Conservation (phyloP, 2,113 vertebrate species). For the Euleptes europaea region DNA sequence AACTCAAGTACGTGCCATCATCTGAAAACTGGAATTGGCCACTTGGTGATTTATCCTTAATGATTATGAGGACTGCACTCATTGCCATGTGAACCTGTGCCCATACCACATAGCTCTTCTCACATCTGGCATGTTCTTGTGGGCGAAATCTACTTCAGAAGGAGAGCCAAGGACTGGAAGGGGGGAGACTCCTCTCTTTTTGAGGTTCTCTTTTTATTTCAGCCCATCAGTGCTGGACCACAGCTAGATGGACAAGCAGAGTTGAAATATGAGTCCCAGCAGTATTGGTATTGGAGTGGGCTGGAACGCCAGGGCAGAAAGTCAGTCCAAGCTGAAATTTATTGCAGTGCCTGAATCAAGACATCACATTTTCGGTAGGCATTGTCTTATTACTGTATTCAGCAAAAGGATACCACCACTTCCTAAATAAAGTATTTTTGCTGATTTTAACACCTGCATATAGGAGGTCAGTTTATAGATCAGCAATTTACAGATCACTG, state of each 20-base stretch:
- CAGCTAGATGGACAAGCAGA: not conserved
- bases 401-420: too few species aligned
- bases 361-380: too few species aligned
- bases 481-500: too few species aligned
- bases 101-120: rapidly evolving
- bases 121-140: not conserved
- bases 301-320: not conserved
- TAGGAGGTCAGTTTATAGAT: too few species aligned
- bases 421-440: too few species aligned
- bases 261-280: not conserved
- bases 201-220: not conserved
- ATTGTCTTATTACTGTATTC: too few species aligned
- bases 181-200: not conserved
- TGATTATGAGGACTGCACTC: rapidly evolving
- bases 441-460: too few species aligned
- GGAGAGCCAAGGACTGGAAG: not conserved
- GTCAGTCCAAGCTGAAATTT: too few species aligned
- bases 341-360: too few species aligned
- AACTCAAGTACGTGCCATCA: not conserved
- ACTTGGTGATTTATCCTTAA: not conserved
- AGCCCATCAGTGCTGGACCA: not conserved
- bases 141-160: not conserved
- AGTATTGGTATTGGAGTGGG: not conserved
- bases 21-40: not conserved
- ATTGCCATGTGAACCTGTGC: not conserved